Evolutionary conservation across 2,113 vertebrate genomes (phyloP), one percentile per base, ranked within the genome.

Genomic region (Heterotis niloticus): DNA sequence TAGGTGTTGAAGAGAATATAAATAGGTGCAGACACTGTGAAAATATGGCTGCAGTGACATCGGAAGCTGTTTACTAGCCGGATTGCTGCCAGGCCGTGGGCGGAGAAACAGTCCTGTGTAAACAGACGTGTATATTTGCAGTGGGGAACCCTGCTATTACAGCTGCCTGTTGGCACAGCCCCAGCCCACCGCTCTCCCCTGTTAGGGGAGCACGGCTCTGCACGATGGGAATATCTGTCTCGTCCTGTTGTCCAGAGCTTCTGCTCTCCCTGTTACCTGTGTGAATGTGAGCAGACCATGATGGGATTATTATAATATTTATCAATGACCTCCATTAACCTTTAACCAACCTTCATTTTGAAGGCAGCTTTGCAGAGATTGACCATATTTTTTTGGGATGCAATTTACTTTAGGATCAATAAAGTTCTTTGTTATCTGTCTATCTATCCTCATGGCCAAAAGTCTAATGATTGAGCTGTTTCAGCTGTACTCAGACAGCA

Each of bases 81-180:
- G 54, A 79, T 76, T 60, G 62, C 81, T 79, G 78, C 77, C 75
- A 77, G 74, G 68, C 75, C 70, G 59, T 72, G 81, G 77, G 72
- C 77, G 82, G 78, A 84, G 81, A 78, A 75, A 60, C 26, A 83
- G 85, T 52, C 70, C 78, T 90, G 85, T 85, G 80, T 87, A 82
- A 78, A 82, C 82, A 86, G 60, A 57, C 57, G 66, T 62, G 65
- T 82, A 79, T 68, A 78, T 74, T 78, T 79, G 77, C 74, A 66
- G 77, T 44, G 34, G 60, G 71, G 74, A 77, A 81, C 77, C 81
- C 62, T 83, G 78, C 84, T 86, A 84, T 87, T 87, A 88, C 81
- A 82, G 83, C 85, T 87, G 89, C 86, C 86, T 85, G 82, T 86
- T 89, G 87, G 86, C 90, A 85, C 77, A 62, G 78, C 81, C 82